A percentile compares a stretch with the other conserved stretches of the same genome.
phyloP scores from a whole-genome alignment of 37 sponge, comb jelly and placozoan species.

The Cliona cf. orientalis region DNA sequence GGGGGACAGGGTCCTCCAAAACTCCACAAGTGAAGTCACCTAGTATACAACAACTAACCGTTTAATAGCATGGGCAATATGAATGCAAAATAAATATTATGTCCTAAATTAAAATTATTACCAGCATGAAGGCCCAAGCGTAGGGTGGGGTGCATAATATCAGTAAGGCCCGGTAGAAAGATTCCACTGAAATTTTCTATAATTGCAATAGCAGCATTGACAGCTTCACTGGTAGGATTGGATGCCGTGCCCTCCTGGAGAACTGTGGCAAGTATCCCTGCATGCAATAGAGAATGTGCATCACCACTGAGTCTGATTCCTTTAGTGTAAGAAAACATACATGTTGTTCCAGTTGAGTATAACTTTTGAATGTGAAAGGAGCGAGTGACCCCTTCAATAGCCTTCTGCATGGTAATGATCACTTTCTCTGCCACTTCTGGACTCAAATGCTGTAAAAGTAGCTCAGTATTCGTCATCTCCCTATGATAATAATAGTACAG shows the following conservation, averaged over 20 bases:
- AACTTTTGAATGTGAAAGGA: background rate
- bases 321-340: background rate
- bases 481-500: background rate
- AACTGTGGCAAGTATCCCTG: background rate
- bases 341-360: background rate
- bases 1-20: background rate
- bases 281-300: background rate
- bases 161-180: too few species aligned
- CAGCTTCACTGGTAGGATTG: background rate
- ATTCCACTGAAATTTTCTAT: too few species aligned
- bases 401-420: constrained; percentile 3
- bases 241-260: background rate
- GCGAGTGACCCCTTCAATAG: background rate
- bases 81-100: too few species aligned
- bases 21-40: background rate
- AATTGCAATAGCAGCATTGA: too few species aligned
- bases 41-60: background rate
- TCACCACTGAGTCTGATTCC: too few species aligned
- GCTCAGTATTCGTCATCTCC: background rate
- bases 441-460: background rate
- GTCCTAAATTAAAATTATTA: background rate
- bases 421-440: background rate
- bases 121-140: background rate
- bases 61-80: too few species aligned
- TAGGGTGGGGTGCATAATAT: too few species aligned